These are phyloP conservation scores for Ctenochaetus hawaiiensis DNA, from an alignment of 2,797 vertebrate genomes.

Conservation along the genomic window DNA sequence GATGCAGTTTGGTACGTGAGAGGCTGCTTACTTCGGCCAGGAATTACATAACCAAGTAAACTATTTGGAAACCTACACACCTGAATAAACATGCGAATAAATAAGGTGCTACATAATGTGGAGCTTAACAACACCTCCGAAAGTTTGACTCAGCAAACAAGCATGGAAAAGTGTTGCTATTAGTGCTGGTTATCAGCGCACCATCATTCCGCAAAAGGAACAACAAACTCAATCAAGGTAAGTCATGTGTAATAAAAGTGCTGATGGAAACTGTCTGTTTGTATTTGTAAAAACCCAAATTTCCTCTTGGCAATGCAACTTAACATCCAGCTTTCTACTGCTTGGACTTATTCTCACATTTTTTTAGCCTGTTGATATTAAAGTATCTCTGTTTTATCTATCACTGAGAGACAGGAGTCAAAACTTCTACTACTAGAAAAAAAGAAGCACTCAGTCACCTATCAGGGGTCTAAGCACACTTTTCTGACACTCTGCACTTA, in stretches of 20 bases:
- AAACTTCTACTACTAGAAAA: too few relatives aligned
- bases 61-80: neutral
- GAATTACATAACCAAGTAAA: neutral
- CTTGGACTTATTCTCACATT: neutral
- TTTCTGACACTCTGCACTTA: too few relatives aligned
- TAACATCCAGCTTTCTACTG: neutral
- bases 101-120: neutral
- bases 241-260: neutral
- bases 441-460: neutral
- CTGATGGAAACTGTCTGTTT: conserved; percentile 2
- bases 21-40: neutral
- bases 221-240: neutral
- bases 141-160: neutral
- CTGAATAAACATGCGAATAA: neutral
- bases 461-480: neutral
- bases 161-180: neutral
- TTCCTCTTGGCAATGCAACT: neutral
- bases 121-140: neutral
- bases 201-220: neutral
- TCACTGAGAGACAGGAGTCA: neutral
- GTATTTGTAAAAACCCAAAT: neutral
- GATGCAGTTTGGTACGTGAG: neutral
- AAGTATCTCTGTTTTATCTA: neutral
- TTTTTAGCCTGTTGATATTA: neutral
- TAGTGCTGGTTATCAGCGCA: neutral